Evolutionary conservation across 2,797 vertebrate genomes (phyloP), one percentile per base, ranked within the genome.

Genomic region (Babyrousa celebensis): DNA sequence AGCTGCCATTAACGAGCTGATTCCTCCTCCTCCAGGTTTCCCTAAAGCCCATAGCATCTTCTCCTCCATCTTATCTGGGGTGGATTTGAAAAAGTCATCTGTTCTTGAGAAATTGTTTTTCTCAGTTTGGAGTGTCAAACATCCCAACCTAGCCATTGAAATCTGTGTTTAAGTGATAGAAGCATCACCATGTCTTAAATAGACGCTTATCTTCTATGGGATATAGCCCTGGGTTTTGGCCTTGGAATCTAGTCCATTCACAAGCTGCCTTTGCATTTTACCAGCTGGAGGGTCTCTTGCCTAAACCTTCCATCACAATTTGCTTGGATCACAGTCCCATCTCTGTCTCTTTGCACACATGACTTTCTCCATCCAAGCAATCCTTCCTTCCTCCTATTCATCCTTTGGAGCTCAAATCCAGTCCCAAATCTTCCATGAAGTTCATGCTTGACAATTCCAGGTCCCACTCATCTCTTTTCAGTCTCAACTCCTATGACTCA

Each of bases 1-100:
- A 92, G 97, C 93, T 94, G 87, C 74, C 62, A 56, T 94, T 89
- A 94, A 95, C 60, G 23, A 96, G 70, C 29, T 29, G 12, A 68
- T 72, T 83, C n/a, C 87, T 32, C 74, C 68, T 86, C 43, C 21
- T 25, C 43, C 43, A 43, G 40, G 40, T 62, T 85, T 88, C 74
- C 87, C 68, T 62, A 79, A 93, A 89, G 84, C 70, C 52, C 29
- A 0, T 43, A 89, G 84, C 79, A 88, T 77, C 91, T 87, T 94
- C 85, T 94, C 78, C 89, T 12, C 27, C n/a, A 6, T 92, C 62
- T 96, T 96, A 80, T 52, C 67, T 93, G 78, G 82, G 71, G 77
- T 70, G 86, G 80, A 95, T 94, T 96, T 92, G 58, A 92, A 71
- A 83, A 91, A 91, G 36, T 56, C 62, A 80, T 83, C 84, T 92